Evolutionary conservation across 2,113 vertebrate genomes (phyloP).

Genomic region (Cyanistes caeruleus): DNA sequence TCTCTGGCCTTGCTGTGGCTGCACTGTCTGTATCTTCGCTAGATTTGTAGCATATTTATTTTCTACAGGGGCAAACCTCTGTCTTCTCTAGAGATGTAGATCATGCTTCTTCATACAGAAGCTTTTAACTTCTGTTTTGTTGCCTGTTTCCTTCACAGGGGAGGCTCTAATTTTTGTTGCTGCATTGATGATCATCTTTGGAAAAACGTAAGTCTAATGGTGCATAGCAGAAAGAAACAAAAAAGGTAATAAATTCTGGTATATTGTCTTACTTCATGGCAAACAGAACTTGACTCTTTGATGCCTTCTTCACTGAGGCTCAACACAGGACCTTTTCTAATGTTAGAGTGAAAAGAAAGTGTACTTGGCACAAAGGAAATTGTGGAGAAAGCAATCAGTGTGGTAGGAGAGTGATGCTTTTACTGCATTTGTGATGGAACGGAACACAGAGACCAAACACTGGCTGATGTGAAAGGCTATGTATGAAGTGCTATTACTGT

Average conservation of each 20-base stretch:
- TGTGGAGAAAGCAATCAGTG: neutral
- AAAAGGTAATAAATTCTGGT: neutral
- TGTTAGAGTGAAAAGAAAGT: neutral
- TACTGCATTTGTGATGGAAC: neutral
- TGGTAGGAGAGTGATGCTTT: neutral
- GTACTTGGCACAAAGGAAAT: neutral
- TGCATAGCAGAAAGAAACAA: neutral
- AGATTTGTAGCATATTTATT: neutral
- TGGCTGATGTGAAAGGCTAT: conserved; percentile 38
- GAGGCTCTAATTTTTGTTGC: neutral
- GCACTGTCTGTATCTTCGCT: neutral
- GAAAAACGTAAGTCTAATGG: neutral
- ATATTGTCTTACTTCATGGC: neutral
- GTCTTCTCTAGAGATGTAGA: neutral
- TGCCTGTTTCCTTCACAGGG: neutral
- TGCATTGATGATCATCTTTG: neutral
- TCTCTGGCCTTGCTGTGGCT: neutral
- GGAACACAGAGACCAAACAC: conserved; percentile 16
- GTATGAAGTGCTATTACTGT: conserved; percentile 51
- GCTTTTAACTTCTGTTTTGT: neutral
- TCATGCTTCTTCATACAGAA: neutral
- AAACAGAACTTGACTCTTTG: neutral
- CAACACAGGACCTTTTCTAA: neutral
- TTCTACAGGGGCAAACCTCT: neutral
- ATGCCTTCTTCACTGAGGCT: neutral